These are phyloP conservation scores for Chloroceryle amazona DNA, from an alignment of 2,797 vertebrate species.

Conservation along the genomic window DNA sequence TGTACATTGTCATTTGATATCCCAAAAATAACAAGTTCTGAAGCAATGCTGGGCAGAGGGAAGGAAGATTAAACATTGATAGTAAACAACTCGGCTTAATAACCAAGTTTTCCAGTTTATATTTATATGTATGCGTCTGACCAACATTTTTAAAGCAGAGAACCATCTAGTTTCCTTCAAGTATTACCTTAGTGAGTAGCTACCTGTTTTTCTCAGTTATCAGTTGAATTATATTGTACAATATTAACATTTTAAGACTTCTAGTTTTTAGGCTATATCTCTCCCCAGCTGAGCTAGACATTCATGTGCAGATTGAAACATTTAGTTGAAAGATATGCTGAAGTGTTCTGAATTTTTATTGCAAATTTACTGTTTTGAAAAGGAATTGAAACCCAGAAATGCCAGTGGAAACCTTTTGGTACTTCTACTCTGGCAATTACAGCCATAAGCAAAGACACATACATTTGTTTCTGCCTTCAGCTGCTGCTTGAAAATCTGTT, in stretches of 20 bases:
- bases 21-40: neutral
- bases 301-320: neutral
- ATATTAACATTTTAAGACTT: neutral
- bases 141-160: neutral
- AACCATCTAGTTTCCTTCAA: neutral
- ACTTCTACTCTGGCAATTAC: constrained; percentile 4
- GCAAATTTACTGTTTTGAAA: neutral
- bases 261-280: neutral
- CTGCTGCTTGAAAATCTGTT: constrained; percentile 42
- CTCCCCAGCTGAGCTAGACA: neutral
- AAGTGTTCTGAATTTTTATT: neutral
- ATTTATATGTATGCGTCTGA: neutral
- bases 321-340: neutral
- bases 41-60: neutral
- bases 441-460: constrained; percentile 52
- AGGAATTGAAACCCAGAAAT: constrained; percentile 13
- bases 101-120: neutral
- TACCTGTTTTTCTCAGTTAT: neutral
- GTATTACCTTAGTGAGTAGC: neutral
- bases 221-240: neutral
- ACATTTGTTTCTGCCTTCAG: constrained; percentile 48
- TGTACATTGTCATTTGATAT: neutral
- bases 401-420: constrained; percentile 31
- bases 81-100: neutral
- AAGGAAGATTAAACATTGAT: neutral